Evolutionary conservation across 2,888 invertebrate genomes (phyloP).

Genomic region (Phengaris arion): DNA sequence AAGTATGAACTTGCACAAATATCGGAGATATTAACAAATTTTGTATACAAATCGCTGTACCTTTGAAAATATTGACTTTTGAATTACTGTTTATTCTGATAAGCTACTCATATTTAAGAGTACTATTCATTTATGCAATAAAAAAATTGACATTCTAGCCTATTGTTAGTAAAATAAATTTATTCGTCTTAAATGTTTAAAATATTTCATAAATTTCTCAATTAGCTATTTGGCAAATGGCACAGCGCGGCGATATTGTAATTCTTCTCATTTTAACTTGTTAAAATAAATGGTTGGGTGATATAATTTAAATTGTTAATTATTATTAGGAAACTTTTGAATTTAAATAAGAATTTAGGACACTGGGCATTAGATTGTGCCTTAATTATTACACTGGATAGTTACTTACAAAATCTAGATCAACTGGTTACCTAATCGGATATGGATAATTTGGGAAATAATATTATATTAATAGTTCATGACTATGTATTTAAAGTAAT

Average conservation of each 20-base stretch:
- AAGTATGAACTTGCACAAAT: no score
- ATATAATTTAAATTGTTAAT: conserved; percentile 6
- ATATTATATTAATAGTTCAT: neutral
- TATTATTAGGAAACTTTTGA: neutral
- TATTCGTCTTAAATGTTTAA: neutral
- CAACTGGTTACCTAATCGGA: neutral
- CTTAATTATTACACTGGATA: neutral
- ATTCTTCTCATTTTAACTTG: neutral
- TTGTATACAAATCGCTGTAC: no score
- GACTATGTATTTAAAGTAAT: neutral
- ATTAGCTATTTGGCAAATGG: neutral
- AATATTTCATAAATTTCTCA: neutral
- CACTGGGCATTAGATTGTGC: neutral
- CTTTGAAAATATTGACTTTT: no score
- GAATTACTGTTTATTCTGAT: no score
- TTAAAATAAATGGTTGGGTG: neutral
- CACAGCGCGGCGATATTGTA: neutral
- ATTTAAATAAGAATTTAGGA: conserved; percentile 7
- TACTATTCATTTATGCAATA: no score
- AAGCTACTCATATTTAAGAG: no score
- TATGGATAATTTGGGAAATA: neutral
- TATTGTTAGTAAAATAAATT: neutral
- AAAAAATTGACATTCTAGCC: no score
- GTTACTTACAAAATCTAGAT: neutral
- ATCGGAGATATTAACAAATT: no score